Base-by-base conservation (phyloP, 1,140 invertebrate species). In the Drosophila jambulina region DNA sequence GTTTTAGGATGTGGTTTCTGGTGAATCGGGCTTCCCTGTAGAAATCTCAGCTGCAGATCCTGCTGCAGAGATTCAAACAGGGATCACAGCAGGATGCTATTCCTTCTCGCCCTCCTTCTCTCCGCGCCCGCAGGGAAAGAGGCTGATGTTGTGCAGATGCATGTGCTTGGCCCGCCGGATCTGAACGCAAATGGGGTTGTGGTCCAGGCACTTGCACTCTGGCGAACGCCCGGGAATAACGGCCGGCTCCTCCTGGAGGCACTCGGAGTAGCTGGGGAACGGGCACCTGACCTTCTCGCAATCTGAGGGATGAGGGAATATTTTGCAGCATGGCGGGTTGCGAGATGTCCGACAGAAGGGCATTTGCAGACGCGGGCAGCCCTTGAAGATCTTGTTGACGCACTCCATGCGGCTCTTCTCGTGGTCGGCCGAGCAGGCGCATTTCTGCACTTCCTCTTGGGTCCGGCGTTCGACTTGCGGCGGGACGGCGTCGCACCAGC, bases 231-330 rank as follows among this genome's bases (percentile, higher is more conserved):
- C 27, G 12, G 49, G 46, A 3, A 58, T 27, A 5, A 12, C 3
- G 2, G 68, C 67, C 0, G 46, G 63, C 9, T 77, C 75, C 19
- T 54, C 38, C 1, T 42, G 67, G 0, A 27, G 0, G 53, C 85
- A 90, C 23, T 90, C 85, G 2, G 85, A 91, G 43, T 46, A 90
- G 34, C 85, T 80, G n/a, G 85, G 85, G 7, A 79, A 90, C 4
- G 85, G 85, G 12, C 85, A 90, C 15, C 56, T 76, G 12, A 17
- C 9, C 46, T 82, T 90, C 15, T 25, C 9, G 25, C 82, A 90
- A 8, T 45, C n/a, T 0, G 12, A 17, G 0, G 54, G 43, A 0
- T 0, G 1, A 0, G 13, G 49, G 0, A 2, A 2, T 0, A 7
- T 3, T 0, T 12, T 1, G 36, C 85, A 90, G 0, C 0, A 0